Percentiles rank a stretch among this genome's conserved stretches.
These are phyloP conservation scores for Ericerus pela DNA, from an alignment of 1,140 invertebrate species.

Conservation along the genomic window DNA sequence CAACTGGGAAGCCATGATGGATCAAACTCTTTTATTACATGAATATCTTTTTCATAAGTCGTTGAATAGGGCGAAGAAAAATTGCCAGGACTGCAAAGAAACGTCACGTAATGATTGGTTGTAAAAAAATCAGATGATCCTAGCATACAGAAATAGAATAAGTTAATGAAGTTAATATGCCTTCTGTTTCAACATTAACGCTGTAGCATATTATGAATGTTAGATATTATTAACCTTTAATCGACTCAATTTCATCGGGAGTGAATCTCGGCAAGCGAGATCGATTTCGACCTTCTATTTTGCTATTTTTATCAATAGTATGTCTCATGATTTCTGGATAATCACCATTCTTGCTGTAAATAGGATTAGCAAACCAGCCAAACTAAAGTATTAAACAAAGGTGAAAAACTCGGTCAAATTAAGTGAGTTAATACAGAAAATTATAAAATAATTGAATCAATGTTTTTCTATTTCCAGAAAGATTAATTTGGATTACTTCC, in stretches of 20 bases:
- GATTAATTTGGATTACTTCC: too few species aligned
- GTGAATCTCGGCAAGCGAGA: constrained; percentile 47
- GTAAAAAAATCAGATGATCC: constrained; percentile 13
- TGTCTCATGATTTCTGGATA: constrained; percentile 44
- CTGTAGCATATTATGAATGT: too few species aligned
- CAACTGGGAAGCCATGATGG: neutral
- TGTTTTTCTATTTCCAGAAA: too few species aligned
- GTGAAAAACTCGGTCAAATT: too few species aligned
- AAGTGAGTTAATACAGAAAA: too few species aligned
- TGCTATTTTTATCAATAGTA: constrained; percentile 37
- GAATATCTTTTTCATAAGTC: constrained; percentile 3
- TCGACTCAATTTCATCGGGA: constrained; percentile 36
- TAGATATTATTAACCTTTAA: too few species aligned
- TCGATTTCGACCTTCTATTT: constrained; percentile 36
- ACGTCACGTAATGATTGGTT: constrained; percentile 16
- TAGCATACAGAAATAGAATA: constrained; percentile 11
- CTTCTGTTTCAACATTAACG: too few species aligned
- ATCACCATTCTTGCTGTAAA: constrained; percentile 39
- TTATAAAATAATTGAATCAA: too few species aligned
- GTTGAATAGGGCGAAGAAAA: neutral
- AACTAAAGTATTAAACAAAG: constrained; percentile 24
- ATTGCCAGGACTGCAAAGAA: neutral
- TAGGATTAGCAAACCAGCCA: constrained; percentile 43
- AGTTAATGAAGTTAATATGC: too few species aligned
- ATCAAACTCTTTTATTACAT: neutral